Evolutionary conservation across 2,888 invertebrate species (phyloP), one percentile per base, ranked within the genome.

Genomic region (Deilephila elpenor): DNA sequence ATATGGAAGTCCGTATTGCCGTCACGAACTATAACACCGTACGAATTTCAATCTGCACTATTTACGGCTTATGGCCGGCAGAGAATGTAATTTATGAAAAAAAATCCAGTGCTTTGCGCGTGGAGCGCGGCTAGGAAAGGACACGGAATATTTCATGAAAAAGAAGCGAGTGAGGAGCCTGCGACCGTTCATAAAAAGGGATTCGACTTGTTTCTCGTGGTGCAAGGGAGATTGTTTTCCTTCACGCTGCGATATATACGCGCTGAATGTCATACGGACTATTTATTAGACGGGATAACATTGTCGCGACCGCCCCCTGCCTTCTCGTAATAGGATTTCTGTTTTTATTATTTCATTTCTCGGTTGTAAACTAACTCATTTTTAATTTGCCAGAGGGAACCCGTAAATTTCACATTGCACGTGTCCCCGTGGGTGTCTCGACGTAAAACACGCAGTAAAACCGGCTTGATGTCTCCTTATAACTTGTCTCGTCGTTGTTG

Each of bases 201-300:
- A 89, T 91, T 89, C 87, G 88, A 88, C 89, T 89, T 90, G 88
- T 90, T 90, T 88, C 89, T 89, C 80, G 78, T 84, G 86, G 83
- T 86, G 80, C 84, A 88, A 88, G 87, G 89, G 86, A 91, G 88
- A 91, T 92, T 92, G 89, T 91, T 91, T 91, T 89, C 86, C 87
- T 89, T 87, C 89, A 86, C 86, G 85, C 86, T 86, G 83, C 83
- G 86, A 84, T 88, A 88, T 86, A 85, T 85, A 87, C 80, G 81
- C 83, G 83, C 86, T 84, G 85, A 88, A 87, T 89, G 90, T 93
- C 93, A 92, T 91, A 89, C 85, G 82, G 86, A 90, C 91, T 90
- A 93, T 93, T 92, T 91, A 92, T 93, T 91, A 92, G 89, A 89
- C 84, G 87, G 89, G 91, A 91, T 92, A 93, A 93, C 92, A 92